Base-by-base conservation (phyloP, 1,140 invertebrate genomes). In the Lethrus apterus region DNA sequence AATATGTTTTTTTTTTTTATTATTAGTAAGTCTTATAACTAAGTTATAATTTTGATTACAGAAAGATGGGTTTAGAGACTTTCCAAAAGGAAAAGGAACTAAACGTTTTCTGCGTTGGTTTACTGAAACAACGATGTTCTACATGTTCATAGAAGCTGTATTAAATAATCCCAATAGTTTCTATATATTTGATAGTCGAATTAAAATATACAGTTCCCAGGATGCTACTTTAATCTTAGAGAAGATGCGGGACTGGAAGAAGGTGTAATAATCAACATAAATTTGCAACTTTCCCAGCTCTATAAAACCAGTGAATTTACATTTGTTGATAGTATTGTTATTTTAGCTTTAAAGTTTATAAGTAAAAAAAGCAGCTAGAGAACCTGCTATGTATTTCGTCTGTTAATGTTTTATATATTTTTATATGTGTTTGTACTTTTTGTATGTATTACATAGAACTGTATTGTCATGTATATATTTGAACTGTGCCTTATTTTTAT, bases 21-120 rank as follows among this genome's bases (percentile, higher is more conserved):
- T 15, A 41, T 30, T 24, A n/a, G 23, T 36, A 29, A 18, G 35
- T 21, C 4, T 8, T 17, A 34, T 21, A 46, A 24, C 14, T 24
- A 35, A 14, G 18, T 36, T 13, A n/a, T 23, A 40, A 24, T 7
- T 13, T 48, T 50, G 11, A 19, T 48, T 46, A 8, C 64, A 68
- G 63, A 67, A 63, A 57, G 61, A 67, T 26, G 60, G 60, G 21
- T 60, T 63, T 31, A 50, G 46, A 26, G 41, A 21, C 7, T 31
- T 65, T 63, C 58, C 69, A 42, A 68, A 73, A 4, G 76, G 78
- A 0, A 78, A 80, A 61, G 77, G 77, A 35, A 73, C 79, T 14
- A 73, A 76, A 49, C 74, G 78, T 44, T 87, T 89, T 62, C 69
- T 89, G 5, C 81, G 87, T 52, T 89, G 85, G 85, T 89, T 90